Percentiles rank a stretch among this genome's conserved stretches.
These are phyloP conservation scores for Scatophagus argus DNA, from an alignment of 2,113 vertebrate species.

Conservation along the genomic window DNA sequence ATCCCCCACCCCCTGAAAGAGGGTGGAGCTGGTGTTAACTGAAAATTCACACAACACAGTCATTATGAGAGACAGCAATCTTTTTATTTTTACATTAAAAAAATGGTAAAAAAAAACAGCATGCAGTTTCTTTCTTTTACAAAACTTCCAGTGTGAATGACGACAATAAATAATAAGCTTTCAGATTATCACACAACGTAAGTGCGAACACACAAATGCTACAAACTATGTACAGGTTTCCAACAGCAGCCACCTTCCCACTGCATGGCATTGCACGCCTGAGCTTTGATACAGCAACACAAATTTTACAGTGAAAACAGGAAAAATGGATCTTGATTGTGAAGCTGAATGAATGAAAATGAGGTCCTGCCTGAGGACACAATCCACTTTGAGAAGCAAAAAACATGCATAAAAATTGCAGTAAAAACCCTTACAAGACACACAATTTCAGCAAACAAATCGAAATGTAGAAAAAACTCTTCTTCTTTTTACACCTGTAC, in stretches of 20 bases:
- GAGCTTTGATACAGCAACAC: constrained; percentile 23
- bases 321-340: constrained; percentile 23
- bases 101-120: constrained; percentile 55
- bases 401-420: constrained; percentile 19
- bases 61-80: constrained; percentile 46
- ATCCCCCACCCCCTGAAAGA: constrained; percentile 31
- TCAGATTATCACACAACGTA: constrained; percentile 69
- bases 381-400: constrained; percentile 35
- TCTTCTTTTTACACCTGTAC: constrained; percentile 82
- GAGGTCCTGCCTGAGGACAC: constrained; percentile 86
- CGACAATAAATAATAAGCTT: constrained; percentile 84
- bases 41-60: constrained; percentile 49
- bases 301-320: constrained; percentile 32
- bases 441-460: constrained; percentile 74
- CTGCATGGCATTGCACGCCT: constrained; percentile 11
- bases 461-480: constrained; percentile 70
- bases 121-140: constrained; percentile 56
- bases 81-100: constrained; percentile 64
- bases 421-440: constrained; percentile 83
- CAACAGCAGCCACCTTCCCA: constrained; percentile 59
- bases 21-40: not conserved
- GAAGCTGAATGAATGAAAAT: constrained; percentile 62
- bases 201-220: constrained; percentile 80
- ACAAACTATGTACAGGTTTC: constrained; percentile 78
- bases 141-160: constrained; percentile 79